Conservation (phyloP, 1,140 invertebrate species). For the Drosophila azteca region DNA sequence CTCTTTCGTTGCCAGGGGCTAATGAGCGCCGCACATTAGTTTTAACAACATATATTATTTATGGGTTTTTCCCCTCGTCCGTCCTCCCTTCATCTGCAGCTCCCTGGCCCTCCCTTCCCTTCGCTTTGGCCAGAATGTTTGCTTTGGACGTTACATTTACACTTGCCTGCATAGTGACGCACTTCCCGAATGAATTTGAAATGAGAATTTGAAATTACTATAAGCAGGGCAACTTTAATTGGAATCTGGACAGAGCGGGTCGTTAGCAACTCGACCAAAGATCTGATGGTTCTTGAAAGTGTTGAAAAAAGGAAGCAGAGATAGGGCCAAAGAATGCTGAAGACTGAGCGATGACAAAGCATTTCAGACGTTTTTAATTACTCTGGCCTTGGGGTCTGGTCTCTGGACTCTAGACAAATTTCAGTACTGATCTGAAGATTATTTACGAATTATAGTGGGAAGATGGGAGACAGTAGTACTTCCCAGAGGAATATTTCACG, state of each 20-base stretch:
- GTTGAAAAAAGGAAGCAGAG: conserved; percentile 8
- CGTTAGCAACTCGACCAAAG: conserved; percentile 30
- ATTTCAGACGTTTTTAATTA: background rate
- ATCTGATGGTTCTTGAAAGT: conserved; percentile 25
- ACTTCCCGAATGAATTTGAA: conserved; percentile 41
- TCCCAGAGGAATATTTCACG: too few relatives aligned
- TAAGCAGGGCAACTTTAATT: conserved; percentile 58
- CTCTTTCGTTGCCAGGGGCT: conserved; percentile 62
- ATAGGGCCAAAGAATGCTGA: background rate
- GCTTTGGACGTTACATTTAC: conserved; percentile 55
- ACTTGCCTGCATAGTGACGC: conserved; percentile 45
- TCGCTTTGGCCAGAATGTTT: conserved; percentile 12
- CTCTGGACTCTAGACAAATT: too few relatives aligned
- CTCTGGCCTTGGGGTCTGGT: too few relatives aligned
- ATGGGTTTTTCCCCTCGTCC: conserved; percentile 59
- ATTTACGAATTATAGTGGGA: too few relatives aligned
- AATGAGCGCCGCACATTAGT: conserved; percentile 80
- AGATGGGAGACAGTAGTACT: too few relatives aligned
- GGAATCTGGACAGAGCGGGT: conserved; percentile 38
- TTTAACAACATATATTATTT: conserved; percentile 82
- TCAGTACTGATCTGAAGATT: too few relatives aligned
- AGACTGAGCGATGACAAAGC: background rate
- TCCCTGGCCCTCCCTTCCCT: conserved; percentile 6
- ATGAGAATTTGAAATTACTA: conserved; percentile 61
- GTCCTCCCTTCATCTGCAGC: conserved; percentile 1